Percentiles rank a stretch among this genome's conserved stretches.
Conservation (phyloP, 2,888 invertebrate genomes). For the Drosophila stalkeri region DNA sequence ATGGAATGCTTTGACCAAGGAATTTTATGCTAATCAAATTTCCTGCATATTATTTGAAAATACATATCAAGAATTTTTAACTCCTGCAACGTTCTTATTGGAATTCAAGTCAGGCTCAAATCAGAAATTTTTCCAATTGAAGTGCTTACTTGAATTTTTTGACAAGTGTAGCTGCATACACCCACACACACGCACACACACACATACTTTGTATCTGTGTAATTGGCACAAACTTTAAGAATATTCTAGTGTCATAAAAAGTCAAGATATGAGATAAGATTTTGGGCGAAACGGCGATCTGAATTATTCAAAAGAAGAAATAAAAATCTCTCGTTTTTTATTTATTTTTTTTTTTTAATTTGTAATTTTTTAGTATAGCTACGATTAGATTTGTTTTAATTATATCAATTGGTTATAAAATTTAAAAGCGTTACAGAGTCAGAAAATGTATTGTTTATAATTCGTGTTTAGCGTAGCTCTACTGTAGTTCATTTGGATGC, state of each 20-base stretch:
- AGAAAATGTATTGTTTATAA: background rate
- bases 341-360: slow-evolving; percentile 1
- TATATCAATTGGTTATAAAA: slow-evolving; percentile 27
- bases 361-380: slow-evolving; percentile 18
- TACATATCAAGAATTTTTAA: background rate
- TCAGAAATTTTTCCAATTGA: background rate
- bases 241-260: slow-evolving; percentile 69
- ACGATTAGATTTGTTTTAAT: slow-evolving; percentile 34
- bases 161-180: slow-evolving; percentile 15
- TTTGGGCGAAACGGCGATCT: slow-evolving; percentile 27
- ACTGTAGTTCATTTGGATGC: slow-evolving; percentile 30
- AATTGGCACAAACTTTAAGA: slow-evolving; percentile 66
- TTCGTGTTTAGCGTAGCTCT: slow-evolving; percentile 46
- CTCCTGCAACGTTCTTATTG: background rate
- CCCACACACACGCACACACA: slow-evolving; percentile 12
- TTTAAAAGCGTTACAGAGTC: slow-evolving; percentile 39
- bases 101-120: background rate
- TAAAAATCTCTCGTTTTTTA: background rate
- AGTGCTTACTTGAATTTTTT: background rate
- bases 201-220: slow-evolving; percentile 45
- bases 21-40: background rate
- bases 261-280: background rate
- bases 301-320: slow-evolving; percentile 59
- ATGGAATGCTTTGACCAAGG: background rate
- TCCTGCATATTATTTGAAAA: background rate